Conservation (phyloP, 2,797 vertebrate genomes). For the Rallus crepitans region DNA sequence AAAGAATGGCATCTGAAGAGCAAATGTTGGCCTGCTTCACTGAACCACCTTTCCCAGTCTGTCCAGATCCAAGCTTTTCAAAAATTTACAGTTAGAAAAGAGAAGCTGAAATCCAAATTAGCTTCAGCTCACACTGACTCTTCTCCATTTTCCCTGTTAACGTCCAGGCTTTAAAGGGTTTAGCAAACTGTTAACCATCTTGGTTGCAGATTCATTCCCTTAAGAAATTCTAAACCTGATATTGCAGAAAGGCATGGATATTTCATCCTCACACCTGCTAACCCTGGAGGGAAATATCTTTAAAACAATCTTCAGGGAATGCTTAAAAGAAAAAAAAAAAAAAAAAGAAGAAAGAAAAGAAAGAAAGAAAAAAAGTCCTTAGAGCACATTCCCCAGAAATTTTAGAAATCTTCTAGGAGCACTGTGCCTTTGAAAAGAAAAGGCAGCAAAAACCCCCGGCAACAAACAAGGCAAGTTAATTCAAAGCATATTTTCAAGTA, state of each 20-base stretch:
- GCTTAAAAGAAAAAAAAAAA: not conserved
- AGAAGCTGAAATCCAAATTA: not conserved
- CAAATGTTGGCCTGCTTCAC: not conserved
- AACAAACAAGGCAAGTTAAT: constrained; percentile 30
- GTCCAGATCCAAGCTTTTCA: not conserved
- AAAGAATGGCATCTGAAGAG: not conserved
- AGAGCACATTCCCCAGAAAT: constrained; percentile 60
- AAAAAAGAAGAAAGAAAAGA: not conserved
- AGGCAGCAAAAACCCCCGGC: not conserved
- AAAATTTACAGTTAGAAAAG: not conserved
- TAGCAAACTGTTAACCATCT: constrained; percentile 13
- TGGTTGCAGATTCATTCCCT: constrained; percentile 20
- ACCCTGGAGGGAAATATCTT: constrained; percentile 69
- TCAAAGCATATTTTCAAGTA: constrained; percentile 58
- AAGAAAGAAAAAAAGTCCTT: not conserved
- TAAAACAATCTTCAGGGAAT: constrained; percentile 64
- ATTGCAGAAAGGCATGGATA: constrained; percentile 63
- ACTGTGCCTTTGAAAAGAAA: constrained; percentile 49
- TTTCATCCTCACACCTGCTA: constrained; percentile 71
- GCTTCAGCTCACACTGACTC: not conserved
- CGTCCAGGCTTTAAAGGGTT: constrained; percentile 51
- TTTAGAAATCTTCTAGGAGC: constrained; percentile 57
- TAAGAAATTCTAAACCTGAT: constrained; percentile 67
- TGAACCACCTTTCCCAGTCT: not conserved
- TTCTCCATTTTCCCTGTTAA: not conserved